phyloP scores from a whole-genome alignment of 2,797 vertebrate genomes.

The Manis javanica region DNA sequence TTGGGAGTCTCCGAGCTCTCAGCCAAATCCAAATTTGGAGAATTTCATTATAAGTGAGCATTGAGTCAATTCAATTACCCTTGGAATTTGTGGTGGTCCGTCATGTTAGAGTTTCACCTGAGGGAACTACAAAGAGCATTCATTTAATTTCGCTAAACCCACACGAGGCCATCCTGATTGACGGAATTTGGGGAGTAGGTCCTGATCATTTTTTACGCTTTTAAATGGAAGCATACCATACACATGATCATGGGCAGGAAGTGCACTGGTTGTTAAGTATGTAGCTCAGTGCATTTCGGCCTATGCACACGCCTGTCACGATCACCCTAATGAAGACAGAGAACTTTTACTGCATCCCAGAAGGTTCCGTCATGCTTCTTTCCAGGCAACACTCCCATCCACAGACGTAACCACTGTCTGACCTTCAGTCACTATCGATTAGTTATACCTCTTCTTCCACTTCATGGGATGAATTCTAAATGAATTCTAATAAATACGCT shows the following conservation, averaged over 20 bases:
- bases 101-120: conserved; percentile 59
- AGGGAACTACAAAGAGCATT: conserved; percentile 52
- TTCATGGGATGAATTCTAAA: neutral
- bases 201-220: neutral
- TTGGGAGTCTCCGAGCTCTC: conserved; percentile 77
- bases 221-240: neutral
- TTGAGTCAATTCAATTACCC: conserved; percentile 78
- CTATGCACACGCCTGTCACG: neutral
- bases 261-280: neutral
- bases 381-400: neutral
- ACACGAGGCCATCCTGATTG: conserved; percentile 12
- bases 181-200: conserved; percentile 25
- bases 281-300: neutral
- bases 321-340: neutral
- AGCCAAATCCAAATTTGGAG: conserved; percentile 79
- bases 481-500: neutral
- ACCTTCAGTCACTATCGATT: neutral
- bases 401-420: neutral
- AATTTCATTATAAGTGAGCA: conserved; percentile 76
- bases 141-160: conserved; percentile 67
- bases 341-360: neutral
- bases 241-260: neutral
- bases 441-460: neutral
- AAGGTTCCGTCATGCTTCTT: neutral
- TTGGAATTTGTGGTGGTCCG: conserved; percentile 75